Evolutionary conservation across 1,140 invertebrate genomes (phyloP).

Genomic region (Tetranychus urticae): DNA sequence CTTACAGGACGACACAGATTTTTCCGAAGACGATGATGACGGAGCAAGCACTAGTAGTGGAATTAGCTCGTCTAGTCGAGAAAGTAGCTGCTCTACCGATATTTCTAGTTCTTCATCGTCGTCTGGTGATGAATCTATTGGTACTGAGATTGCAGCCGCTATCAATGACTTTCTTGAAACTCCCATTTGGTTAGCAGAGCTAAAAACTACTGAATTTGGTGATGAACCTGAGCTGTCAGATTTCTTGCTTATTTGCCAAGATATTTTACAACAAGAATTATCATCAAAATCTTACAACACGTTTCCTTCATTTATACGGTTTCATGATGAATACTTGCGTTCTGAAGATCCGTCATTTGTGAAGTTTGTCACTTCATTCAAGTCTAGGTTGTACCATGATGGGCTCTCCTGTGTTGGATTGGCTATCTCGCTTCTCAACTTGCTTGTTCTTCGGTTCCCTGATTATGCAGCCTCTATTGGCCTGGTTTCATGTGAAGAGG

Average conservation of each 20-base stretch:
- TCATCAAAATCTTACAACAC: constrained; percentile 61
- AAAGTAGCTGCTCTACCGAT: neutral
- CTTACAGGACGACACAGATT: neutral
- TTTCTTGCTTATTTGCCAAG: constrained; percentile 44
- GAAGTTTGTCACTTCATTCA: constrained; percentile 44
- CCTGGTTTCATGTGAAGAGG: constrained; percentile 65
- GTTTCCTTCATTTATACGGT: constrained; percentile 44
- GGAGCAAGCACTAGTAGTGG: constrained; percentile 14
- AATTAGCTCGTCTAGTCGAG: too few species aligned
- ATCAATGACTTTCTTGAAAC: constrained; percentile 22
- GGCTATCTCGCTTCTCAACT: constrained; percentile 43
- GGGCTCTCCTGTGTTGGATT: constrained; percentile 70
- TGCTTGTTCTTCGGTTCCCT: constrained; percentile 31
- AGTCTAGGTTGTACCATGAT: constrained; percentile 43
- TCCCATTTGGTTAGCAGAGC: constrained; percentile 4
- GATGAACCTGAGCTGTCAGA: constrained; percentile 29
- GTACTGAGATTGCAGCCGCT: constrained; percentile 21
- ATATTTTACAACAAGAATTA: constrained; percentile 39
- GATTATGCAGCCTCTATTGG: neutral
- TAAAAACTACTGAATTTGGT: constrained; percentile 7
- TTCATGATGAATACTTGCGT: constrained; percentile 16
- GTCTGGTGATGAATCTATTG: neutral
- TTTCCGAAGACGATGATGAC: neutral
- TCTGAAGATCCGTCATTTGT: constrained; percentile 31
- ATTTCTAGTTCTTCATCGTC: neutral